A percentile compares a stretch with the other conserved stretches of the same genome.
Evolutionary conservation across 2,797 vertebrate genomes (phyloP).

Genomic region (Helicolenus hilgendorfi): DNA sequence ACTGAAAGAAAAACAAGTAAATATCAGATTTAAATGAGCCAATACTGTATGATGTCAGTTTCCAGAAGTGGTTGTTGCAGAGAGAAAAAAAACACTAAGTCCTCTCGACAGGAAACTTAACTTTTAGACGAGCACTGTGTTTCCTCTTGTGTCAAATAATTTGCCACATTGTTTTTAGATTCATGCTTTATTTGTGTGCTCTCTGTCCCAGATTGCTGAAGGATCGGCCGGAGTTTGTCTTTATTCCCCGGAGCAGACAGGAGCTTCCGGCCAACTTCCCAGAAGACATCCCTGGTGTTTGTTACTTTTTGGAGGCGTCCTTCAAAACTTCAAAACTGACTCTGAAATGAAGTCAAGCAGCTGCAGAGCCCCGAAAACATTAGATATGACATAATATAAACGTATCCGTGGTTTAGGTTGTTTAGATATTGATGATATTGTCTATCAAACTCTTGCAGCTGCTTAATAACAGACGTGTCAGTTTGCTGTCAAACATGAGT

Average conservation of each 20-base stretch:
- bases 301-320: slow-evolving; percentile 96
- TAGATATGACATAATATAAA: slow-evolving; percentile 45
- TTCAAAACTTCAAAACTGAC: slow-evolving; percentile 60
- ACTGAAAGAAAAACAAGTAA: not conserved
- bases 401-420: slow-evolving; percentile 59
- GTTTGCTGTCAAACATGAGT: slow-evolving; percentile 76
- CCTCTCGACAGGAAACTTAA: slow-evolving; percentile 60
- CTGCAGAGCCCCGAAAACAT: slow-evolving; percentile 37
- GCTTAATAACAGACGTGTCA: slow-evolving; percentile 65
- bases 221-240: slow-evolving; percentile 95
- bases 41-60: not conserved
- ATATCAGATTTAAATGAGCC: slow-evolving; percentile 1
- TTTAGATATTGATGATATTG: slow-evolving; percentile 63
- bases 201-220: slow-evolving; percentile 93
- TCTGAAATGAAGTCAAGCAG: slow-evolving; percentile 67
- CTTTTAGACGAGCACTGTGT: slow-evolving; percentile 60
- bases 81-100: not conserved
- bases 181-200: slow-evolving; percentile 79
- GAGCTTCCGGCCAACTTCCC: slow-evolving; percentile 99
- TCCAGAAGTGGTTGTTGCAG: slow-evolving; percentile 19
- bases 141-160: slow-evolving; percentile 80
- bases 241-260: slow-evolving; percentile 96
- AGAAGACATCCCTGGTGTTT: slow-evolving; percentile 96
- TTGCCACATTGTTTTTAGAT: slow-evolving; percentile 68
- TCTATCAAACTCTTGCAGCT: slow-evolving; percentile 56